Conservation (phyloP, 2,113 vertebrate genomes). For the Nesoenas mayeri region DNA sequence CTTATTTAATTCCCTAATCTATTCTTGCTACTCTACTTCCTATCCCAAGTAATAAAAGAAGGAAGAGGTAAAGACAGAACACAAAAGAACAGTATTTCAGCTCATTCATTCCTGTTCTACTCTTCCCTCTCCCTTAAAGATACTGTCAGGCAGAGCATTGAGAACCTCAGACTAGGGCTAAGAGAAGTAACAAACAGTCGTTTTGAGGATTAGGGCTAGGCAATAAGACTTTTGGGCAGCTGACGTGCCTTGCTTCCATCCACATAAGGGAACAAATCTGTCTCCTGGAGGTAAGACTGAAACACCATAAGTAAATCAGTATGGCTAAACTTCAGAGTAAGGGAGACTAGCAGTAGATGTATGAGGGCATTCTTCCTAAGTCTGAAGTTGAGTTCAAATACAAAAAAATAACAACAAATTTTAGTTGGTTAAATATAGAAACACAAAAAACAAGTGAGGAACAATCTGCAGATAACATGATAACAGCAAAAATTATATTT, state of each 20-base stretch:
- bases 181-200: background rate
- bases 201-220: background rate
- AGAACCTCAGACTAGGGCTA: background rate
- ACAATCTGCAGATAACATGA: background rate
- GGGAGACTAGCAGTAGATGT: background rate
- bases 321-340: background rate
- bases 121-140: background rate
- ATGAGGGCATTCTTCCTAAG: background rate
- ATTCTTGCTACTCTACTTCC: background rate
- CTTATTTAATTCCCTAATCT: background rate
- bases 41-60: background rate
- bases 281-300: background rate
- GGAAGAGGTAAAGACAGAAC: background rate
- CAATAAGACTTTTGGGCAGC: background rate
- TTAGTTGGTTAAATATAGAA: background rate
- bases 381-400: background rate
- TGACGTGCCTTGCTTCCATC: background rate
- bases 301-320: background rate
- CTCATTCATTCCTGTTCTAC: background rate
- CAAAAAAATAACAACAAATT: background rate
- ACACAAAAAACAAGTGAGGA: background rate
- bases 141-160: background rate
- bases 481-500: background rate
- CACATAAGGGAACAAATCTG: background rate
- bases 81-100: background rate